phyloP scores from a whole-genome alignment of 2,797 vertebrate species.

The Epinephelus awoara region DNA sequence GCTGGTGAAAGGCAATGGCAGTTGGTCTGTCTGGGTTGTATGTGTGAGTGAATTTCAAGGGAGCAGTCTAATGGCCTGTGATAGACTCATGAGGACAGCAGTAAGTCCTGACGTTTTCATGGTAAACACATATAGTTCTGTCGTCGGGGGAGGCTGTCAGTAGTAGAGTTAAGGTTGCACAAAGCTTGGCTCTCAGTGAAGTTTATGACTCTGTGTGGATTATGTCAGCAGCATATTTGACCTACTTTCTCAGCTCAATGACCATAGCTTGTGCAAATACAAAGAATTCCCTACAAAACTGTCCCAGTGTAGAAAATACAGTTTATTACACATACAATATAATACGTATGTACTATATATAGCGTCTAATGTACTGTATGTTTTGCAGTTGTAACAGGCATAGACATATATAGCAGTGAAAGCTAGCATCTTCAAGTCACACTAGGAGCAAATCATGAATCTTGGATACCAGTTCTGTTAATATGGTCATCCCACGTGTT shows the following conservation, averaged over 20 bases:
- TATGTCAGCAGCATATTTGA: conserved; percentile 63
- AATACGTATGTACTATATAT: no score
- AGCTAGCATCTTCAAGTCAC: conserved; percentile 1
- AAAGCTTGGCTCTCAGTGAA: conserved; percentile 39
- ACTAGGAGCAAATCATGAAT: conserved; percentile 9
- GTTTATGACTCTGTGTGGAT: conserved; percentile 48
- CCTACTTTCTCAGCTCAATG: conserved; percentile 57
- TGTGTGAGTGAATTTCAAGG: conserved; percentile 18
- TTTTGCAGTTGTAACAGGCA: background rate
- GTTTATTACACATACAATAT: background rate
- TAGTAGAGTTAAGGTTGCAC: conserved; percentile 50
- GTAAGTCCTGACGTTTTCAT: conserved; percentile 51
- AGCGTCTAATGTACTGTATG: background rate
- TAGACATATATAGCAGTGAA: background rate
- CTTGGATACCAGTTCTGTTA: conserved; percentile 14
- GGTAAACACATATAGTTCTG: conserved; percentile 57
- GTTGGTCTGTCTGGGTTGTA: conserved; percentile 18
- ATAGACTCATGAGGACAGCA: conserved; percentile 16
- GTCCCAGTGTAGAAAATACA: background rate
- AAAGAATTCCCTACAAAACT: conserved; percentile 10
- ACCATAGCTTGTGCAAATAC: conserved; percentile 24
- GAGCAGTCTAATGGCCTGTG: conserved; percentile 32
- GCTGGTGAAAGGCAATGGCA: conserved; percentile 39
- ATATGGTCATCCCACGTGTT: conserved; percentile 31
- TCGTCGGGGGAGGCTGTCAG: conserved; percentile 44